These are phyloP conservation scores for Onychomys leucogaster DNA, from an alignment of 2,797 vertebrate species.

Conservation along the genomic window DNA sequence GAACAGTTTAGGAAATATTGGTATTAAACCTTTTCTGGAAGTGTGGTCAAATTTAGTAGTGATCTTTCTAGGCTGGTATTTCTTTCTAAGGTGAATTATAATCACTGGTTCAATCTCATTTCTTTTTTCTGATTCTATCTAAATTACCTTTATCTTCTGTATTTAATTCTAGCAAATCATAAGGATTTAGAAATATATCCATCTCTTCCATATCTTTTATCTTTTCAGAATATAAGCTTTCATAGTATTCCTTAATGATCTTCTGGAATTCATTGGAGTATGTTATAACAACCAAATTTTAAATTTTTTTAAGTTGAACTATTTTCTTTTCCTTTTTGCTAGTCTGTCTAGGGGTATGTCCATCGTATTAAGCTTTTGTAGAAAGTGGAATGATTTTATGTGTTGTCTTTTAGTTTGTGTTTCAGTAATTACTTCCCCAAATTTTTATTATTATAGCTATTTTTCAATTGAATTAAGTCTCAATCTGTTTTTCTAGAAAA, in stretches of 20 bases:
- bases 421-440: background rate
- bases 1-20: no score
- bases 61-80: background rate
- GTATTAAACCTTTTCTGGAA: background rate
- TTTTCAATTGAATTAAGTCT: background rate
- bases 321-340: background rate
- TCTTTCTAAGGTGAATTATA: background rate
- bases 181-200: background rate
- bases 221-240: background rate
- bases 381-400: background rate
- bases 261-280: background rate
- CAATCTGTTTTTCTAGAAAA: background rate
- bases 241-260: background rate
- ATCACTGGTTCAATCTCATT: background rate
- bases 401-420: background rate
- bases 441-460: background rate
- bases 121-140: background rate
- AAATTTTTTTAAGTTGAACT: background rate
- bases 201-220: background rate
- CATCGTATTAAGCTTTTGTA: background rate
- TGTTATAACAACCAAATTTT: background rate
- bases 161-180: background rate
- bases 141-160: background rate
- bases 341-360: background rate
- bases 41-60: background rate